These are phyloP conservation scores for Eupristina koningsbergeri DNA, from an alignment of 1,140 invertebrate genomes.

Conservation along the genomic window DNA sequence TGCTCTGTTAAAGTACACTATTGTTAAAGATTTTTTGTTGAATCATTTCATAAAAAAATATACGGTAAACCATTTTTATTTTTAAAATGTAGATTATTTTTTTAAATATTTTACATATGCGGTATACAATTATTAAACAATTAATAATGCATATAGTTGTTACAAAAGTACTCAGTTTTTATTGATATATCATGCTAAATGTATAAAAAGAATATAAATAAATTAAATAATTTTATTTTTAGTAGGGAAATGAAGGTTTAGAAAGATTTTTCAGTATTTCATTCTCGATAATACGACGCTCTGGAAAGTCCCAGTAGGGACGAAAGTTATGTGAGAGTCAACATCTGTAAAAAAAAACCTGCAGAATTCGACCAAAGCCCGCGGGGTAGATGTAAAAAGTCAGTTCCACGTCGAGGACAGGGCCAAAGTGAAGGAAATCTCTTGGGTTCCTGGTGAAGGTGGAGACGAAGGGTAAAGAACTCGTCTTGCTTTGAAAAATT, in stretches of 20 bases:
- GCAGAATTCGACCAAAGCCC: background rate
- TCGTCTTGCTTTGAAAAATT: background rate
- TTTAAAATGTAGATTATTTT: too few species aligned
- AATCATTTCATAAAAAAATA: too few species aligned
- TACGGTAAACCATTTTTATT: too few species aligned
- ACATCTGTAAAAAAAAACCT: background rate
- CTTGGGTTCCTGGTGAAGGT: background rate
- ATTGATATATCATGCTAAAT: too few species aligned
- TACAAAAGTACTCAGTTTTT: too few species aligned
- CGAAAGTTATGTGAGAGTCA: background rate
- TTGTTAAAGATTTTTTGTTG: too few species aligned
- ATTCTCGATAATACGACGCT: background rate
- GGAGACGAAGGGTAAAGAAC: background rate
- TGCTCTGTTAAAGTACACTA: too few species aligned
- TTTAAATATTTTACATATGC: too few species aligned
- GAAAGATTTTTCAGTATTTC: background rate
- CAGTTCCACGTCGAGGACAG: background rate
- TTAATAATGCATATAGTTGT: too few species aligned
- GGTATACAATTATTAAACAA: too few species aligned
- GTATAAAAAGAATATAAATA: too few species aligned
- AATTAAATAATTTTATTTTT: too few species aligned
- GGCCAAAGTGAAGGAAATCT: background rate
- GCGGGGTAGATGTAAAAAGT: background rate
- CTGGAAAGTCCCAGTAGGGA: background rate
- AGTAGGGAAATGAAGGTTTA: background rate